Conservation (phyloP, 2,113 vertebrate genomes). For the Parotia lawesii region DNA sequence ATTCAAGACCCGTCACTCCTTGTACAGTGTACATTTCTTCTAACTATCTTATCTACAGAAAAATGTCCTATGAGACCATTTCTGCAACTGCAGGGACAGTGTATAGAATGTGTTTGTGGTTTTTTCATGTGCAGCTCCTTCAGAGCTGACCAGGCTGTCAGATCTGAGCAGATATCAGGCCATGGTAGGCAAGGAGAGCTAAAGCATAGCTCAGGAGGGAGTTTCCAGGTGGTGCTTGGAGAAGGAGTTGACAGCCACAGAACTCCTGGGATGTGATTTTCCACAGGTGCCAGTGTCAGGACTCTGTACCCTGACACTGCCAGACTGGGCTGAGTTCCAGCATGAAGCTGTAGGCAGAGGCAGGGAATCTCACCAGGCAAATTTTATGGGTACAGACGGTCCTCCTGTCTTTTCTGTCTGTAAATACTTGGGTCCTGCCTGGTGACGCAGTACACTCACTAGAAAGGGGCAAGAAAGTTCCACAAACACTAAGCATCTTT, state of each 20-base stretch:
- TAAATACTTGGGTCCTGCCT: background rate
- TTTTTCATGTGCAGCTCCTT: background rate
- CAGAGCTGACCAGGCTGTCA: background rate
- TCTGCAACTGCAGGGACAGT: background rate
- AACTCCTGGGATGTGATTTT: background rate
- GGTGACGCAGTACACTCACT: background rate
- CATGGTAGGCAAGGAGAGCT: background rate
- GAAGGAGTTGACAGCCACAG: background rate
- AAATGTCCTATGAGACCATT: background rate
- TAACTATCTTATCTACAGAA: background rate
- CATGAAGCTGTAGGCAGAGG: background rate
- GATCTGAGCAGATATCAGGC: background rate
- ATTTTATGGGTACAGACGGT: background rate
- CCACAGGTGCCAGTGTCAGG: background rate
- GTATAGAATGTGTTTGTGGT: background rate
- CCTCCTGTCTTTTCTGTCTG: background rate
- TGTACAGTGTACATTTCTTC: accelerated
- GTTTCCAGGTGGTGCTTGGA: background rate
- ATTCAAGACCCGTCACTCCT: background rate
- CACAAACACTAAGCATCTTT: background rate
- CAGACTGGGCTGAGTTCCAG: background rate
- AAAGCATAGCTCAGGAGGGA: background rate
- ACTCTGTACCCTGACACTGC: background rate
- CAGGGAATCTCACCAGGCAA: background rate
- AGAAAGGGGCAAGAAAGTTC: background rate